Evolutionary conservation across 1,140 invertebrate genomes (phyloP).

Genomic region (Cotesia glomerata): DNA sequence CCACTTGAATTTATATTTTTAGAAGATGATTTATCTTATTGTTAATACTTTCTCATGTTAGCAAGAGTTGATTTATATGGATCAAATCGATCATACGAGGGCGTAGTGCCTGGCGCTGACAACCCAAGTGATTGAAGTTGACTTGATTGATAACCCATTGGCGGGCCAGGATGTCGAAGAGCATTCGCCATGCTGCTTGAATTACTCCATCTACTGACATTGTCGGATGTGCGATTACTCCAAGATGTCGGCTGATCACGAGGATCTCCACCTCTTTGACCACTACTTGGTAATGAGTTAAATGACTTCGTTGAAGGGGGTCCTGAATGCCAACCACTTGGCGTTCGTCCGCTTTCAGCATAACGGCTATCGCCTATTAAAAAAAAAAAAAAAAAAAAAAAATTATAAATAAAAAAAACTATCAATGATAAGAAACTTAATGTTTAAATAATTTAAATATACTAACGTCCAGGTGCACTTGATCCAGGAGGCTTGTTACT

Average conservation of each 20-base stretch:
- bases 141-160: constrained; percentile 55
- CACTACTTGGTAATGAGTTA: constrained; percentile 54
- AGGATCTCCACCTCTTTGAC: constrained; percentile 44
- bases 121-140: constrained; percentile 56
- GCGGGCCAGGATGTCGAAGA: constrained; percentile 56
- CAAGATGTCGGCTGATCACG: constrained; percentile 56
- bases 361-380: constrained; percentile 57
- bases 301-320: constrained; percentile 58
- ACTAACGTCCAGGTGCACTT: constrained; percentile 53
- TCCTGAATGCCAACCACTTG: constrained; percentile 59
- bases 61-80: constrained; percentile 59
- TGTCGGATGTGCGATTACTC: constrained; percentile 58
- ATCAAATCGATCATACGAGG: constrained; percentile 59
- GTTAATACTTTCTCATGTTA: constrained; percentile 59
- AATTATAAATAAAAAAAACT: neutral
- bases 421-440: neutral
- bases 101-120: constrained; percentile 51
- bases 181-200: constrained; percentile 57
- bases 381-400: constrained; percentile 17
- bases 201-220: constrained; percentile 59
- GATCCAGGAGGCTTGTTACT: constrained; percentile 56
- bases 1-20: neutral
- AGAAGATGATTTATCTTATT: neutral
- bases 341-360: constrained; percentile 55
- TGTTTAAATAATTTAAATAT: neutral